A percentile compares a stretch with the other conserved stretches of the same genome.
These are phyloP conservation scores for Heterodera schachtii DNA, from an alignment of 1,140 invertebrate genomes.

Conservation along the genomic window DNA sequence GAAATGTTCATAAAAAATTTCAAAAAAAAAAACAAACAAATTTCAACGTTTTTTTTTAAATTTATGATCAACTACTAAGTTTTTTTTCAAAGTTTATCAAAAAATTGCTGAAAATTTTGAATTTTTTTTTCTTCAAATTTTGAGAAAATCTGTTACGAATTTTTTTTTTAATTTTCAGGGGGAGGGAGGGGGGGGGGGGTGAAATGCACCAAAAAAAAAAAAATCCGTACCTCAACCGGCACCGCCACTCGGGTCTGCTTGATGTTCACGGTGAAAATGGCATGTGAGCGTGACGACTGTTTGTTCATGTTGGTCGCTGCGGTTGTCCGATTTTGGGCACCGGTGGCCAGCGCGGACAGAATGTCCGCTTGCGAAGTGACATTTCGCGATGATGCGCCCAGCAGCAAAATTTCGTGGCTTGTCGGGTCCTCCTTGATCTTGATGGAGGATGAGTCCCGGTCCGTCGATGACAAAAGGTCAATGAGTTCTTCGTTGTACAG, in stretches of 20 bases:
- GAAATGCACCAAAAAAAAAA: too few relatives aligned
- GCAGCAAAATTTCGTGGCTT: conserved; percentile 82
- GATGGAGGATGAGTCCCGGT: conserved; percentile 70
- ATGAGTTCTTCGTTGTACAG: conserved; percentile 69
- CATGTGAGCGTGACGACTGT: conserved; percentile 90
- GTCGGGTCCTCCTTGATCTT: conserved; percentile 87
- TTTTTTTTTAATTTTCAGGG: too few relatives aligned
- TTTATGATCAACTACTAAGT: too few relatives aligned
- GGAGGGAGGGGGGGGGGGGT: too few relatives aligned
- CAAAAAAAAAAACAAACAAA: too few relatives aligned
- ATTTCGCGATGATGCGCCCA: conserved; percentile 80
- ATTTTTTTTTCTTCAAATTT: neutral
- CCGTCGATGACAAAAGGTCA: conserved; percentile 67
- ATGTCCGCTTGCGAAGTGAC: conserved; percentile 41
- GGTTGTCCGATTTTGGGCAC: conserved; percentile 57
- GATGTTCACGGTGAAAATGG: conserved; percentile 76
- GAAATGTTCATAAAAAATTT: too few relatives aligned
- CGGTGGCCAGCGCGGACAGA: conserved; percentile 50
- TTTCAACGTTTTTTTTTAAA: too few relatives aligned
- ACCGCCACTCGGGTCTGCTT: conserved; percentile 46
- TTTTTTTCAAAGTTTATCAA: too few relatives aligned
- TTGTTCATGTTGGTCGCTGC: conserved; percentile 93
- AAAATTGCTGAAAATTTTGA: neutral
- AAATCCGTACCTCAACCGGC: conserved; percentile 33
- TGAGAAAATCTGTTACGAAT: too few relatives aligned